A percentile compares a stretch with the other conserved stretches of the same genome.
phyloP scores from a whole-genome alignment of 2,113 vertebrate species.

The Alligator sinensis region DNA sequence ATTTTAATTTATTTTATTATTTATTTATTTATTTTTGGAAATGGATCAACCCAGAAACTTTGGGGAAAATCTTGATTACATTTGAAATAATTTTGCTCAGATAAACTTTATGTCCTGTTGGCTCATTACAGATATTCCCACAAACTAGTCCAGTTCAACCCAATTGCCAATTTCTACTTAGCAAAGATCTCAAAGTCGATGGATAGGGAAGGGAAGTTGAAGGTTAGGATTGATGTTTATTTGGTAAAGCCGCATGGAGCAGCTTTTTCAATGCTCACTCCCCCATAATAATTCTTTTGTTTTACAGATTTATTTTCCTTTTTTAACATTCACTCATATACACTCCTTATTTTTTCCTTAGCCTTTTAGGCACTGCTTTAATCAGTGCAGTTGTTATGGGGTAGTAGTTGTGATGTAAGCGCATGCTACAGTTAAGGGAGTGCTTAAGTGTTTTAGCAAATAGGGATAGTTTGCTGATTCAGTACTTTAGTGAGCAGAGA shows the following conservation, averaged over 20 bases:
- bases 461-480: not conserved
- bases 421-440: conserved; percentile 20
- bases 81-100: not conserved
- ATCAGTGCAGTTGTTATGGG: not conserved
- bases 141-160: not conserved
- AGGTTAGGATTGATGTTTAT: rapidly evolving
- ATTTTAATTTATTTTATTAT: not conserved
- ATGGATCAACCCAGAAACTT: not conserved
- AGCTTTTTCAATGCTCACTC: not conserved
- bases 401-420: conserved; percentile 6
- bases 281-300: not conserved
- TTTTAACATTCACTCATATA: not conserved
- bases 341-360: not conserved
- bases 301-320: not conserved
- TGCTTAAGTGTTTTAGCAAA: conserved; percentile 53
- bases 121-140: not conserved
- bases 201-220: not conserved
- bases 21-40: conserved; percentile 49
- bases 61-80: conserved; percentile 29
- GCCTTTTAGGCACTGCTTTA: not conserved
- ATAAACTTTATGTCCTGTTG: not conserved
- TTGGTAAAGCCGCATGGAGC: not conserved
- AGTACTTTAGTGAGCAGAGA: not conserved
- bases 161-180: not conserved
- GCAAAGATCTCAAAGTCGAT: rapidly evolving